phyloP scores from a whole-genome alignment of 2,888 invertebrate genomes.

The Ommatoiulus sabulosus region DNA sequence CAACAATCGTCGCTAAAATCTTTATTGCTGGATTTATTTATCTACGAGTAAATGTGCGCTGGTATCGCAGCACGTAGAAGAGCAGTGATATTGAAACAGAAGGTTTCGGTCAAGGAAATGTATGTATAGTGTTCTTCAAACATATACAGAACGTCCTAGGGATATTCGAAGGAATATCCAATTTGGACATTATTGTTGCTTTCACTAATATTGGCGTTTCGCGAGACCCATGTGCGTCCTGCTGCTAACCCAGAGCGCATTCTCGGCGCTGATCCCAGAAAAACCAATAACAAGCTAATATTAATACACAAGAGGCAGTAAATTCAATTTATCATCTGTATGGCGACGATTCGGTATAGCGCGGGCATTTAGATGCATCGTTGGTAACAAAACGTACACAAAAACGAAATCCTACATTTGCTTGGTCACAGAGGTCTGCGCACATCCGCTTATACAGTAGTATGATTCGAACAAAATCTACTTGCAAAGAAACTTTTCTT shows the following conservation, averaged over 20 bases:
- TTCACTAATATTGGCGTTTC: background rate
- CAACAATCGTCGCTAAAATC: background rate
- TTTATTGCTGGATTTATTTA: background rate
- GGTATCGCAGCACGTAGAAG: background rate
- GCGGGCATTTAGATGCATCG: background rate
- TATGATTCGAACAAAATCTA: background rate
- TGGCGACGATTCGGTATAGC: background rate
- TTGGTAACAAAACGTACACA: background rate
- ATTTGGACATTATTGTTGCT: background rate
- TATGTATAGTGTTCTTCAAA: background rate
- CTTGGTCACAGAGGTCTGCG: background rate
- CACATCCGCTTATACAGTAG: background rate
- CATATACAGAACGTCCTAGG: background rate
- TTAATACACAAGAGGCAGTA: background rate
- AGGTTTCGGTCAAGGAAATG: background rate
- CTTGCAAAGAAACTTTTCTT: background rate
- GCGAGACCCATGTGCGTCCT: background rate
- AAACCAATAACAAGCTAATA: conserved; percentile 4
- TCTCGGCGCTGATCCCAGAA: background rate
- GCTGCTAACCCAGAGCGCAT: background rate
- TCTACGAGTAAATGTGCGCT: background rate
- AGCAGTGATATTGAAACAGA: background rate
- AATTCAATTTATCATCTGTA: background rate
- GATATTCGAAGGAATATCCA: background rate
- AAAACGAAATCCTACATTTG: background rate